Conservation (phyloP, 2,113 vertebrate species). For the Otolemur garnettii region DNA sequence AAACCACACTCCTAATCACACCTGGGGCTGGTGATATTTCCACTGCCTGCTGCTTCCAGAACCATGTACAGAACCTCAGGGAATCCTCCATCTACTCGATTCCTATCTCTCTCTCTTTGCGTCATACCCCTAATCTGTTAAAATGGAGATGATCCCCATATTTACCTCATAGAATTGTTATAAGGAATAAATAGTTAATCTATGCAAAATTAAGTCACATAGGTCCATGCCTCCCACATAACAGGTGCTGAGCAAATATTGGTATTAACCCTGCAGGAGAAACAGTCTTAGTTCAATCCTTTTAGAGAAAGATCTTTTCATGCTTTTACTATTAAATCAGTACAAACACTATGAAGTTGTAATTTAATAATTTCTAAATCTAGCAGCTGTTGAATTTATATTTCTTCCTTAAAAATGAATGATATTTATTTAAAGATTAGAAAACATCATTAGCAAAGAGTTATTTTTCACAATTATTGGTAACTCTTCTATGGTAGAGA, state of each 20-base stretch:
- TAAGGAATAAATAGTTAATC: neutral
- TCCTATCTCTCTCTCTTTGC: neutral
- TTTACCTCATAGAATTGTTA: neutral
- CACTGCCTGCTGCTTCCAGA: neutral
- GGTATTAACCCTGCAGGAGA: neutral
- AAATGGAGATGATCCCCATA: neutral
- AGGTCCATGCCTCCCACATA: neutral
- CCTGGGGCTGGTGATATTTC: neutral
- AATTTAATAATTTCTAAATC: neutral
- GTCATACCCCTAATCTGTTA: neutral
- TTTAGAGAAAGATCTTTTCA: neutral
- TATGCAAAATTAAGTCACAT: neutral
- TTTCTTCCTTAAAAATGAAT: constrained; percentile 14
- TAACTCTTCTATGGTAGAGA: constrained; percentile 29
- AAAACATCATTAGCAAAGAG: neutral
- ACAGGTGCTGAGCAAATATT: neutral
- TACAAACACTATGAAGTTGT: neutral
- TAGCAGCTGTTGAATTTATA: neutral
- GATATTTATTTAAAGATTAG: constrained; percentile 6
- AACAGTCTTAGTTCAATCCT: neutral
- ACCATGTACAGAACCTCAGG: too few species aligned
- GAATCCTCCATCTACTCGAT: neutral
- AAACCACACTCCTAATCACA: neutral
- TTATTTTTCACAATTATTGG: neutral
- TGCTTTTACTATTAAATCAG: neutral